Evolutionary conservation across 2,113 vertebrate species (phyloP).

Genomic region (Alosa alosa): DNA sequence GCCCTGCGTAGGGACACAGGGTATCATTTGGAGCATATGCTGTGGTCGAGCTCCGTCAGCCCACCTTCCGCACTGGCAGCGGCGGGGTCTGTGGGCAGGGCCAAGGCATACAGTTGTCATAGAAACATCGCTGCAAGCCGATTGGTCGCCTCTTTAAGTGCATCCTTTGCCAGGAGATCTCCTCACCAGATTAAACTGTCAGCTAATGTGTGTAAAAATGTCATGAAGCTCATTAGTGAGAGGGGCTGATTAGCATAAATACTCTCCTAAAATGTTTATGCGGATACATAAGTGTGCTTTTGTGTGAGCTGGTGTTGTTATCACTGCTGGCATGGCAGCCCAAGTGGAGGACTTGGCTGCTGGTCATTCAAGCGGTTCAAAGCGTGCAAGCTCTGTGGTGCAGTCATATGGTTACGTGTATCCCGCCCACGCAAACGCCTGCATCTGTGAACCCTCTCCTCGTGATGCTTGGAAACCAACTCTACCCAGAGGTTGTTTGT

Average conservation of each 20-base stretch:
- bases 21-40: conserved; percentile 18
- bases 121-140: conserved; percentile 53
- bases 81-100: conserved; percentile 15
- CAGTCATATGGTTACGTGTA: conserved; percentile 46
- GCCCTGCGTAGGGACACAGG: not conserved
- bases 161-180: not conserved
- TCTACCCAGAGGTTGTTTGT: conserved; percentile 4
- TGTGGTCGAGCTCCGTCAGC: conserved; percentile 24
- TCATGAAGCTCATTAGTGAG: not conserved
- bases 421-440: conserved; percentile 59
- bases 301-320: not conserved
- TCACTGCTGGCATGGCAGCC: not conserved
- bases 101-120: conserved; percentile 64
- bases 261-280: not conserved
- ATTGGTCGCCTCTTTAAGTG: conserved; percentile 2
- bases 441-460: conserved; percentile 52
- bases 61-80: not conserved
- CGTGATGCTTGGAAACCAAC: conserved; percentile 37
- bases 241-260: not conserved
- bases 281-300: not conserved
- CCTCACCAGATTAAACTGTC: not conserved
- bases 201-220: conserved; percentile 9
- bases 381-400: conserved; percentile 8
- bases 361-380: conserved; percentile 10
- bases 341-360: not conserved